These are phyloP conservation scores for Nannoperca australis DNA, from an alignment of 2,797 vertebrate species.

Conservation along the genomic window DNA sequence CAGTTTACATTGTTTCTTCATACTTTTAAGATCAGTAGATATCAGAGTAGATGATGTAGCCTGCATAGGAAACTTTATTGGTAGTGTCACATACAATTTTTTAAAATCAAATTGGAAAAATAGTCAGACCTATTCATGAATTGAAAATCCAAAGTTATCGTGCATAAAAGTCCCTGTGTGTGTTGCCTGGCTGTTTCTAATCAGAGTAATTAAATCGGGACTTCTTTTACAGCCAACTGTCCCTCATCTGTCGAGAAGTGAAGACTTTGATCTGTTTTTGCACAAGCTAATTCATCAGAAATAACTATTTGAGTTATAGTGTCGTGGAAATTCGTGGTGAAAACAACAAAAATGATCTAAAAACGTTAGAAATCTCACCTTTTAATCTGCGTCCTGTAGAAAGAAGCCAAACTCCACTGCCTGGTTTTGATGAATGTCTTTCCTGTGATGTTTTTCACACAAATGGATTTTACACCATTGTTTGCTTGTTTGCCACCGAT, in stretches of 20 bases:
- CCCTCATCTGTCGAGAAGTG: slow-evolving; percentile 4
- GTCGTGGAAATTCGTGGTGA: slow-evolving; percentile 3
- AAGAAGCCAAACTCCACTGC: slow-evolving; percentile 19
- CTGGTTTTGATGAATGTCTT: slow-evolving; percentile 39
- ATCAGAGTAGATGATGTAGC: slow-evolving; percentile 47
- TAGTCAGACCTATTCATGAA: neutral
- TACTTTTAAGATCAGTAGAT: slow-evolving; percentile 36
- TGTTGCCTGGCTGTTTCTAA: slow-evolving; percentile 26
- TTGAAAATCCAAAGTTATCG: slow-evolving; percentile 14
- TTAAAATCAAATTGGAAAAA: slow-evolving; percentile 24
- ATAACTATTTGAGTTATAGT: slow-evolving; percentile 9
- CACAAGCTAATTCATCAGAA: slow-evolving; percentile 12
- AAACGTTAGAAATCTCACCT: neutral
- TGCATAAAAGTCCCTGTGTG: slow-evolving; percentile 2
- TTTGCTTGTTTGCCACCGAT: slow-evolving; percentile 34
- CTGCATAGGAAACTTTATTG: slow-evolving; percentile 29
- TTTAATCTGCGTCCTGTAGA: slow-evolving; percentile 33
- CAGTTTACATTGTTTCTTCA: slow-evolving; percentile 40
- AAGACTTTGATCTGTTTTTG: slow-evolving; percentile 18
- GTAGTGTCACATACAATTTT: slow-evolving; percentile 35
- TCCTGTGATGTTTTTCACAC: slow-evolving; percentile 12
- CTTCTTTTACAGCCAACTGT: neutral
- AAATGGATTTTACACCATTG: slow-evolving; percentile 37
- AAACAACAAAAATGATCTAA: neutral
- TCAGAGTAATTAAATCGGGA: neutral